These are phyloP conservation scores for Odontophorus gujanensis DNA, from an alignment of 2,113 vertebrate species.

Conservation along the genomic window DNA sequence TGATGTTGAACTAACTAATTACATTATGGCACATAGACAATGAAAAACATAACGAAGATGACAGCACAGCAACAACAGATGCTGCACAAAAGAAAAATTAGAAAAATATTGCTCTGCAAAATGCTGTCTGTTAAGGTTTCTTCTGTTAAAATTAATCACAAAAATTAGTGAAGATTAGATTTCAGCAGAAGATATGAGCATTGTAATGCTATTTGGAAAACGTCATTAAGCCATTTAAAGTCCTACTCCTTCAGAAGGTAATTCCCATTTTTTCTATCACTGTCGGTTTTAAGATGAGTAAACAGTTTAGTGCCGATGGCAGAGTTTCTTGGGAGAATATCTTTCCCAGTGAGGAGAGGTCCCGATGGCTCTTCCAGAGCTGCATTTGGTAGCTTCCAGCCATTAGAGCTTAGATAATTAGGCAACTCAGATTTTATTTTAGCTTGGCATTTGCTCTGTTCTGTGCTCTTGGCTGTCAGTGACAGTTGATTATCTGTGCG, in stretches of 20 bases:
- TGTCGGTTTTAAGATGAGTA: conserved; percentile 50
- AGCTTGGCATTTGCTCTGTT: conserved; percentile 53
- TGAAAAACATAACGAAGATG: conserved; percentile 75
- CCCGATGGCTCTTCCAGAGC: conserved; percentile 36
- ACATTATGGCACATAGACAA: conserved; percentile 76
- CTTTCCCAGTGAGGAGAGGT: conserved; percentile 31
- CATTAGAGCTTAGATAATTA: conserved; percentile 67
- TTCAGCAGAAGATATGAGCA: conserved; percentile 42
- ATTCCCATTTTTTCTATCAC: not conserved
- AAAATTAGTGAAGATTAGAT: conserved; percentile 63
- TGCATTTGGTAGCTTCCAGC: conserved; percentile 61
- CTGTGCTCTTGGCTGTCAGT: conserved; percentile 35
- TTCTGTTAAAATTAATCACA: conserved; percentile 70
- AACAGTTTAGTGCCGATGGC: conserved; percentile 60
- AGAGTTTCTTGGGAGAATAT: conserved; percentile 47
- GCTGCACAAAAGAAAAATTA: conserved; percentile 75
- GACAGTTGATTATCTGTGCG: conserved; percentile 42
- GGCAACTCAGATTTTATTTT: conserved; percentile 62
- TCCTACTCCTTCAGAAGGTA: conserved; percentile 38
- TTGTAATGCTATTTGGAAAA: conserved; percentile 13
- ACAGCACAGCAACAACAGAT: conserved; percentile 75
- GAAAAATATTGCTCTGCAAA: conserved; percentile 67
- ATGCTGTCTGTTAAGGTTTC: conserved; percentile 63
- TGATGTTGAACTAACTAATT: conserved; percentile 76
- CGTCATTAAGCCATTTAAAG: conserved; percentile 28